Evolutionary conservation across 2,113 vertebrate genomes (phyloP).

Genomic region (Hylia prasina): DNA sequence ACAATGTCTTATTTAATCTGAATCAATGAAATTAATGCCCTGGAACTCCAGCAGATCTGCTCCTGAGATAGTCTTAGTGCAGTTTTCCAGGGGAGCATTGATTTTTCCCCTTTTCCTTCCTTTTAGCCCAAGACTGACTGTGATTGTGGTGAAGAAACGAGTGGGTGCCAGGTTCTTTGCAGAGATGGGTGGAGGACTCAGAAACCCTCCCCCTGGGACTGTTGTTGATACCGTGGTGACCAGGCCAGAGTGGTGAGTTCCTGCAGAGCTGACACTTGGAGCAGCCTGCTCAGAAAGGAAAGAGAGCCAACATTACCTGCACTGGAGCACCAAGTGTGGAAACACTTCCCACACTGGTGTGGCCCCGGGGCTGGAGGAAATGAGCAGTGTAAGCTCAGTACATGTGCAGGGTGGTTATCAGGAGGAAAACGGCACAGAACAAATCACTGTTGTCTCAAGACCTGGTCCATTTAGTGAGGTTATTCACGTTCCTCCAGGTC

Average conservation of each 20-base stretch:
- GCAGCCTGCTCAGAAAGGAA: not conserved
- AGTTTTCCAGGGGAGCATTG: not conserved
- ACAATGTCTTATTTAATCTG: not conserved
- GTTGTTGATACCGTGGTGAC: slow-evolving; percentile 88
- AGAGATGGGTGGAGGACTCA: slow-evolving; percentile 62
- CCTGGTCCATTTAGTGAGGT: not conserved
- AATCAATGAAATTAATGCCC: not conserved
- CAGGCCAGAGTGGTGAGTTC: slow-evolving; percentile 89
- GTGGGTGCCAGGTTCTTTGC: slow-evolving; percentile 85
- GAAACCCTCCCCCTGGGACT: slow-evolving; percentile 91
- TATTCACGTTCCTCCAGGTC: not conserved
- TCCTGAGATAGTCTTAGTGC: not conserved
- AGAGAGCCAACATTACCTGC: fast-evolving
- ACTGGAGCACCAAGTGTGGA: not conserved
- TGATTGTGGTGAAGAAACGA: slow-evolving; percentile 94
- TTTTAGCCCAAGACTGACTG: slow-evolving; percentile 83
- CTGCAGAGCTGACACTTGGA: not conserved
- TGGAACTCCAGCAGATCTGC: not conserved
- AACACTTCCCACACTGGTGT: fast-evolving
- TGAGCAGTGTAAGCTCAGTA: not conserved
- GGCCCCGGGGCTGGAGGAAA: not conserved
- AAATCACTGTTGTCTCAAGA: not conserved
- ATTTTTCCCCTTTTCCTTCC: not conserved
- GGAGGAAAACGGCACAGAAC: not conserved
- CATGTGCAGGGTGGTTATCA: not conserved